Conservation (phyloP, 2,888 invertebrate species). For the Tenodera sinensis region DNA sequence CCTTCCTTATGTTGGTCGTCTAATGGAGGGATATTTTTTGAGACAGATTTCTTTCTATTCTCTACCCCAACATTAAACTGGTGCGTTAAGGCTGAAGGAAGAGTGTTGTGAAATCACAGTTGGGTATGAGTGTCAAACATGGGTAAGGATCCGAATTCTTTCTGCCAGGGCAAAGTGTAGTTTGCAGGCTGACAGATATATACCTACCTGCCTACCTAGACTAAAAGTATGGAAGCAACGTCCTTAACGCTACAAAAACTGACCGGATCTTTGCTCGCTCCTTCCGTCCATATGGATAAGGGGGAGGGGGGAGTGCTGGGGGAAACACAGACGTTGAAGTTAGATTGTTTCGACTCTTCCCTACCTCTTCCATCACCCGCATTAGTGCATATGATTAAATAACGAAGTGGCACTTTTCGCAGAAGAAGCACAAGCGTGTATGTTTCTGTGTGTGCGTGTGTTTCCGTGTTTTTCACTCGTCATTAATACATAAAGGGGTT, state of each 20-base stretch:
- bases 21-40: too few species aligned
- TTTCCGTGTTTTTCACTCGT: conserved; percentile 3
- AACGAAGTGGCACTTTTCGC: conserved; percentile 8
- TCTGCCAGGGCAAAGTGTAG: too few species aligned
- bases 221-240: background rate
- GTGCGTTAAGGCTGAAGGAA: too few species aligned
- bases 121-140: too few species aligned
- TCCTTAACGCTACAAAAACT: background rate
- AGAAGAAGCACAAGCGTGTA: background rate
- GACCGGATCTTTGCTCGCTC: background rate
- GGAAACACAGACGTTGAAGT: background rate
- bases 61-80: too few species aligned
- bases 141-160: too few species aligned
- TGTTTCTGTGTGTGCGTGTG: background rate
- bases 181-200: too few species aligned
- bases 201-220: too few species aligned
- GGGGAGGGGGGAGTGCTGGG: background rate
- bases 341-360: background rate
- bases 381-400: conserved; percentile 17
- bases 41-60: too few species aligned
- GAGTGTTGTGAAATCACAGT: too few species aligned
- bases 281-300: background rate
- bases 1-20: too few species aligned
- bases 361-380: background rate
- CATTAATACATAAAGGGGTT: conserved; percentile 11